These are phyloP conservation scores for Alfaro cultratus DNA, from an alignment of 2,797 vertebrate species.

Conservation along the genomic window DNA sequence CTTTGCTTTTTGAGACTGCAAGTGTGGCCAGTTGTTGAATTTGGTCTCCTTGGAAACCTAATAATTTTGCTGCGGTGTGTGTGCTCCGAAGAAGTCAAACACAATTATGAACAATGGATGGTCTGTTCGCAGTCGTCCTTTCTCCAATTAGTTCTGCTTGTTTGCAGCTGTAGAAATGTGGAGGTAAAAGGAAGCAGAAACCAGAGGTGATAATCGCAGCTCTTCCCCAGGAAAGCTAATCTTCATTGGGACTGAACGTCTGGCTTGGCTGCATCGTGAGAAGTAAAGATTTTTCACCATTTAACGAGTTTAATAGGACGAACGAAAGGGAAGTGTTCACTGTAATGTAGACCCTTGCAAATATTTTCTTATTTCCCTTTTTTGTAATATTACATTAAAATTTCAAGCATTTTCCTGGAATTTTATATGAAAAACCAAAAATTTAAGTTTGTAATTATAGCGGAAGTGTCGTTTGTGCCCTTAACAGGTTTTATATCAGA, in stretches of 20 bases:
- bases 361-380: neutral
- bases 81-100: conserved; percentile 25
- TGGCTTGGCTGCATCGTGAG: conserved; percentile 6
- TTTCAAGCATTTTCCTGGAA: neutral
- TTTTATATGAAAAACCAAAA: neutral
- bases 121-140: neutral
- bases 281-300: neutral
- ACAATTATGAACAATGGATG: conserved; percentile 13
- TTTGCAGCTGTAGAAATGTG: conserved; percentile 22
- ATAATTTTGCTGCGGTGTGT: conserved; percentile 15
- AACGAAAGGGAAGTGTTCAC: conserved; percentile 2
- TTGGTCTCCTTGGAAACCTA: conserved; percentile 4
- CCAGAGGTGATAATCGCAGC: conserved; percentile 11
- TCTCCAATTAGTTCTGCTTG: conserved; percentile 26
- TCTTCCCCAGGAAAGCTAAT: conserved; percentile 10
- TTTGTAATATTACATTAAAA: neutral
- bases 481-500: neutral
- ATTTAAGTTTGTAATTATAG: neutral
- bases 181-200: neutral
- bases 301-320: neutral
- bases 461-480: neutral
- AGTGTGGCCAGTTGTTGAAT: conserved; percentile 25
- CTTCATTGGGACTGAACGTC: conserved; percentile 18
- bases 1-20: neutral
- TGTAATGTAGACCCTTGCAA: neutral